Evolutionary conservation across 1,140 invertebrate genomes (phyloP), one percentile per base, ranked within the genome.

Genomic region (Vollenhovia emeryi): DNA sequence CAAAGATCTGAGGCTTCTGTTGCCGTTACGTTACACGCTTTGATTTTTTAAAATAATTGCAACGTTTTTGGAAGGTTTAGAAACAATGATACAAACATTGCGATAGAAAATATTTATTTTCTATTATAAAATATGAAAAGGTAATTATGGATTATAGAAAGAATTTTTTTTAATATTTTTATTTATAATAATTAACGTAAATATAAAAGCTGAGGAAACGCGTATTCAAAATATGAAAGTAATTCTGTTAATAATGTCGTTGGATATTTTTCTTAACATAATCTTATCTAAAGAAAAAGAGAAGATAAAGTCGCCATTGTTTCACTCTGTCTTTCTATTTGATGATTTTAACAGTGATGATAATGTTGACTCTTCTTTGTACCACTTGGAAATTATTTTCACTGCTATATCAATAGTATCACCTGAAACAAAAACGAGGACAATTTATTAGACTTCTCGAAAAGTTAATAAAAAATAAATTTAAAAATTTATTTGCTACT

Each of bases 1-100:
- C 82, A 92, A 73, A 48, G 93, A 94, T 80, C 86, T 94, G 11
- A 90, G 91, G 84, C 87, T 74, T 24, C 68, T 94, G 15, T 55
- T 93, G 21, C 94, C 94, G 8, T 71, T 94, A 4, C 88, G 91
- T 50, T 94, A 91, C 57, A 74, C 89, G 8, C 69, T 62, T 4
- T 87, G 69, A 89, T 27, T 27, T 40, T 24, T 66, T 5, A 7
- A 40, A 8, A 57, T 5, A 43, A 3, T 13, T 30, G 33, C 1
- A n/a, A 40, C 4, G 40, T 43, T 73, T 2, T 82, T 21, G 1
- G 52, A 57, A 40, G n/a, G 30, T 73, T 21, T 40, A 24, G n/a
- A 66, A 48, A 75, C 4, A n/a, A 50, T 21, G 4, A 43, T 66
- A 36, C 2, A 7, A 24, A 66, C 0, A 52, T 68, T 79, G 18